phyloP scores from a whole-genome alignment of 2,113 vertebrate genomes.

The Chamaea fasciata region DNA sequence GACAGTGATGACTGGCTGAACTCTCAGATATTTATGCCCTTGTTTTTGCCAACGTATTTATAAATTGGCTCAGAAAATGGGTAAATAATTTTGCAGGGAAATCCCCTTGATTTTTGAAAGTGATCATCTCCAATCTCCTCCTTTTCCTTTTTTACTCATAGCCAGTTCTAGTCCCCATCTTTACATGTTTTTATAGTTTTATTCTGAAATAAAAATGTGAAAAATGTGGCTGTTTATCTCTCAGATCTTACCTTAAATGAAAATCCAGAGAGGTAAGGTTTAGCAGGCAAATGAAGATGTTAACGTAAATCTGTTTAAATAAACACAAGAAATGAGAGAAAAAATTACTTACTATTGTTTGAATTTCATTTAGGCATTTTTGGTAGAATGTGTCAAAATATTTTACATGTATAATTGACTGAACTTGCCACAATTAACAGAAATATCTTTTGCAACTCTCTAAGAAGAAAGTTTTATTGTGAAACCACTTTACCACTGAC shows the following conservation, averaged over 20 bases:
- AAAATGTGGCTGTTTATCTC: not conserved
- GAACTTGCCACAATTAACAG: constrained; percentile 29
- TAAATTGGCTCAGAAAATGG: not conserved
- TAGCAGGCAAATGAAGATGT: not conserved
- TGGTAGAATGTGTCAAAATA: not conserved
- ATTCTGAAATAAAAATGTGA: not conserved
- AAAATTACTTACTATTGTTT: not conserved
- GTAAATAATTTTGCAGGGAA: not conserved
- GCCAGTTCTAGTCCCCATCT: not conserved
- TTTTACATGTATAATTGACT: not conserved
- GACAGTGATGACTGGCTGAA: not conserved
- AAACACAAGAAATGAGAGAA: not conserved
- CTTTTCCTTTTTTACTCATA: not conserved
- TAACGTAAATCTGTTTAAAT: not conserved
- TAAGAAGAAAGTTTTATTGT: constrained; percentile 14
- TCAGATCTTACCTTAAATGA: not conserved
- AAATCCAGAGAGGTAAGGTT: not conserved
- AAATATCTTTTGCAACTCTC: constrained; percentile 20
- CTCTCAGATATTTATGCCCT: not conserved
- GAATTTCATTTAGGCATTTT: not conserved
- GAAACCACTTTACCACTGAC: not conserved
- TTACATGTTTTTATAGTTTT: not conserved
- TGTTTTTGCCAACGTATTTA: not conserved
- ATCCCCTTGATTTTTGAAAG: not conserved
- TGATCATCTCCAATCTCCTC: not conserved